Base-by-base conservation (phyloP, 2,113 vertebrate genomes). In the Ploceus nigricollis region DNA sequence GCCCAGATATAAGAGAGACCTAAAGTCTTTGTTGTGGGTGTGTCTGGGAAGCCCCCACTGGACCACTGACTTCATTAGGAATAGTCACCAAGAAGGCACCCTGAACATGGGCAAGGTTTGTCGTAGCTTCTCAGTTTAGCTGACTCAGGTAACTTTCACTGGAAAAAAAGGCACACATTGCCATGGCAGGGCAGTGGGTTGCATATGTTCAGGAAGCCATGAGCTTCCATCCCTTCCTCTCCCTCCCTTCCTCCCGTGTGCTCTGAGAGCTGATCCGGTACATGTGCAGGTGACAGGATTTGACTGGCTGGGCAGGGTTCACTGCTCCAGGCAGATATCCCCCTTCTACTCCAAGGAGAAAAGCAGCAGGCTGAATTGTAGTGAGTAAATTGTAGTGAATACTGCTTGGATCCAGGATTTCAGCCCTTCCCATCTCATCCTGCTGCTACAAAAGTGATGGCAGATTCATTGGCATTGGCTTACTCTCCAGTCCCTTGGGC, bases 141-240 rank as follows among this genome's bases (percentile, higher is more conserved):
- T 96, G 90, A 94, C 70, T 94, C 73, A 44, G 71, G 44, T 72
- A 11, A 47, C 31, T 72, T 68, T 79, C 19, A 22, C 40, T 68
- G 73, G 73, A 25, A 75, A 84, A 87, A 87, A 33, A 37, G 0
- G 9, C 25, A 16, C 3, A 6, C 57, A 10, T 54, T 28, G 30
- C 45, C 15, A 3, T 14, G 65, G 78, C 48, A 30, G 61, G 60
- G 65, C 1, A 2, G 56, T 18, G 78, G 57, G 44, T 44, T 5
- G 1, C 40, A 8, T 48, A 51, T 5, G 42, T 82, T 85, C 94
- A 82, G 96, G 96, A 97, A 96, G 57, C 85, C n/a, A 57, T 87
- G 92, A 93, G 78, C 48, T 89, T 89, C 95, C 95, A 96, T 79
- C 90, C 84, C 90, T 95, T 97, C 96, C 94, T 93, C 66, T 95